These are phyloP conservation scores for Aradophagus sp. DNA, from an alignment of 1,140 invertebrate genomes.

Conservation along the genomic window DNA sequence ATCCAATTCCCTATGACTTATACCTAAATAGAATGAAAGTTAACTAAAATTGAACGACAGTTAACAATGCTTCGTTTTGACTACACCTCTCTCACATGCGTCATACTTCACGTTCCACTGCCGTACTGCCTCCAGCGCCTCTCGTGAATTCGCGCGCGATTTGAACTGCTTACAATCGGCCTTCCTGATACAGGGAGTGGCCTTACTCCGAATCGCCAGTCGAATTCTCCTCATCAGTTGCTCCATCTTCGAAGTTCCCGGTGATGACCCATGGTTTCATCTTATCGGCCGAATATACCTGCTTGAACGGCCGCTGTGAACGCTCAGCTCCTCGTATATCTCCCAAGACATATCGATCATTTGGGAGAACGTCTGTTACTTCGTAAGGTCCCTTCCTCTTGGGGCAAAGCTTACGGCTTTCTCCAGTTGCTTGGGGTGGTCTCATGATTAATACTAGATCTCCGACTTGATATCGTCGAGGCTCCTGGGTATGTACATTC, in stretches of 20 bases:
- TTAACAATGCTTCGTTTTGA: too few relatives aligned
- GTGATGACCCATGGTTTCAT: neutral
- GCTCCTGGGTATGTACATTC: neutral
- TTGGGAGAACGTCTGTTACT: conserved; percentile 40
- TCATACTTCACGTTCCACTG: too few relatives aligned
- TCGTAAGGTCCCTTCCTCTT: conserved; percentile 42
- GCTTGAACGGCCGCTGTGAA: conserved; percentile 1
- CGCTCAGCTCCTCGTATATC: conserved; percentile 52
- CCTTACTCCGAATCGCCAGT: conserved; percentile 1
- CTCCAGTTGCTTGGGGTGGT: conserved; percentile 2
- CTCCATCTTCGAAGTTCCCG: neutral
- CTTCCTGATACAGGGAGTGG: neutral
- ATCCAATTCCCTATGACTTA: too few relatives aligned
- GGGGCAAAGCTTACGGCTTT: conserved; percentile 5
- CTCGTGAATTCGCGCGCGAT: too few relatives aligned
- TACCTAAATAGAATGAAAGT: too few relatives aligned
- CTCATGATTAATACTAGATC: neutral
- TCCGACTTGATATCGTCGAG: neutral
- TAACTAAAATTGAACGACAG: too few relatives aligned
- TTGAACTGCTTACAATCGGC: conserved; percentile 9
- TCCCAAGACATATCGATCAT: conserved; percentile 28
- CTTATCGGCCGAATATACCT: neutral
- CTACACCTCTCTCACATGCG: too few relatives aligned
- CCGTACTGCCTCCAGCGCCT: too few relatives aligned
- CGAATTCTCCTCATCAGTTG: too few relatives aligned